These are phyloP conservation scores for Pinna nobilis DNA, from an alignment of 1,140 invertebrate genomes.

Conservation along the genomic window DNA sequence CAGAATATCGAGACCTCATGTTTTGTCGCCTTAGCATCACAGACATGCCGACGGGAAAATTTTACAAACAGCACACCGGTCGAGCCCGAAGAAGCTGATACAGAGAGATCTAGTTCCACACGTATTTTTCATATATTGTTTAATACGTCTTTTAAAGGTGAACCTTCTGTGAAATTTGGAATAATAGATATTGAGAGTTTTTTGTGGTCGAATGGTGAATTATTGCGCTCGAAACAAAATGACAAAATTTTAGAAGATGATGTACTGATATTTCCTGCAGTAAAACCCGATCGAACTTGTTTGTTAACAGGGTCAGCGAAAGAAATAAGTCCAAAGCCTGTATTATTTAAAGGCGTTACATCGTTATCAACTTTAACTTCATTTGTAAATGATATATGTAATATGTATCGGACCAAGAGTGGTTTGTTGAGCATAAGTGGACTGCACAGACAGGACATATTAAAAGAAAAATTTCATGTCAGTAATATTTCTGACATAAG, in stretches of 20 bases:
- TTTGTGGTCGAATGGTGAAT: slow-evolving; percentile 49
- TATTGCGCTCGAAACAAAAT: slow-evolving; percentile 13
- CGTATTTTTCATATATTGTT: too few species aligned
- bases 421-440: slow-evolving; percentile 55
- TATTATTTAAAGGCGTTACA: slow-evolving; percentile 32
- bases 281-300: slow-evolving; percentile 54
- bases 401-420: slow-evolving; percentile 45
- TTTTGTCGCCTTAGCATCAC: too few species aligned
- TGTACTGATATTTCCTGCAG: slow-evolving; percentile 51
- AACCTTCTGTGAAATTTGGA: not conserved
- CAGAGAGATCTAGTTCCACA: too few species aligned
- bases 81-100: too few species aligned
- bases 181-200: not conserved
- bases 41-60: too few species aligned
- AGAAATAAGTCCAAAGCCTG: slow-evolving; percentile 26
- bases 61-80: too few species aligned
- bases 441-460: slow-evolving; percentile 56
- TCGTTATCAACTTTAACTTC: slow-evolving; percentile 34
- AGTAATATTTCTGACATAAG: slow-evolving; percentile 35
- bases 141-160: too few species aligned
- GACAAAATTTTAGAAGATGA: slow-evolving; percentile 14
- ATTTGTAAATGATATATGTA: slow-evolving; percentile 59
- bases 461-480: slow-evolving; percentile 55
- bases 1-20: too few species aligned
- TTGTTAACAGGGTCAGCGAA: slow-evolving; percentile 31